Conservation (phyloP, 1,140 invertebrate species). For the Drosophila takahashii region DNA sequence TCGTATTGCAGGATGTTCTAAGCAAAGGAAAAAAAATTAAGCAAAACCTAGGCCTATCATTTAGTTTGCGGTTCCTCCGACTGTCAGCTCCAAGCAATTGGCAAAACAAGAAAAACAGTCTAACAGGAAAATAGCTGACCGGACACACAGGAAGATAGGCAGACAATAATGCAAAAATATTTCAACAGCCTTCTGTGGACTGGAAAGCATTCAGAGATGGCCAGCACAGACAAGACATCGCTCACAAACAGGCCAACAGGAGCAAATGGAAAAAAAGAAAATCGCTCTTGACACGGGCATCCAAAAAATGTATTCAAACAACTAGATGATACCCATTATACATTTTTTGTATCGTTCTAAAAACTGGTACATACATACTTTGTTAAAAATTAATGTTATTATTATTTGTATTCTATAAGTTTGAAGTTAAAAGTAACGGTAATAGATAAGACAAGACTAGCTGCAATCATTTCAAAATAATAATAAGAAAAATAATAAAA, state of each 20-base stretch:
- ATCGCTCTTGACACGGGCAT: conserved; percentile 3
- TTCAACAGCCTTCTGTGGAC: conserved; percentile 31
- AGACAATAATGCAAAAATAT: conserved; percentile 56
- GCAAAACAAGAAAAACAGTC: conserved; percentile 20
- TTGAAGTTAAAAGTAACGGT: too few relatives aligned
- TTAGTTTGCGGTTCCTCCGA: conserved; percentile 55
- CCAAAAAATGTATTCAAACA: neutral
- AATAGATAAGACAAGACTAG: too few relatives aligned
- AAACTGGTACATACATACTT: too few relatives aligned
- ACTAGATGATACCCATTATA: conserved; percentile 3
- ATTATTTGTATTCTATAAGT: too few relatives aligned
- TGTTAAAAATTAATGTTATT: too few relatives aligned
- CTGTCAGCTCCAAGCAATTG: conserved; percentile 48
- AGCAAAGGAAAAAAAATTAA: neutral
- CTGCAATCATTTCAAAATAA: too few relatives aligned
- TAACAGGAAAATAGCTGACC: conserved; percentile 56
- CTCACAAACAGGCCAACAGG: conserved; percentile 33
- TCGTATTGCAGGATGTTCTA: conserved; percentile 6
- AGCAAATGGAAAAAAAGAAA: neutral
- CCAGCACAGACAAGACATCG: conserved; percentile 33
- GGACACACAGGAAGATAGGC: conserved; percentile 38
- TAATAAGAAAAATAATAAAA: too few relatives aligned
- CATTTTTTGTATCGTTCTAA: too few relatives aligned
- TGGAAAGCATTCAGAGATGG: conserved; percentile 33
- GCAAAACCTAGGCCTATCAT: conserved; percentile 48